Base-by-base conservation (phyloP, 2,797 vertebrate species). In the Spheniscus humboldti region DNA sequence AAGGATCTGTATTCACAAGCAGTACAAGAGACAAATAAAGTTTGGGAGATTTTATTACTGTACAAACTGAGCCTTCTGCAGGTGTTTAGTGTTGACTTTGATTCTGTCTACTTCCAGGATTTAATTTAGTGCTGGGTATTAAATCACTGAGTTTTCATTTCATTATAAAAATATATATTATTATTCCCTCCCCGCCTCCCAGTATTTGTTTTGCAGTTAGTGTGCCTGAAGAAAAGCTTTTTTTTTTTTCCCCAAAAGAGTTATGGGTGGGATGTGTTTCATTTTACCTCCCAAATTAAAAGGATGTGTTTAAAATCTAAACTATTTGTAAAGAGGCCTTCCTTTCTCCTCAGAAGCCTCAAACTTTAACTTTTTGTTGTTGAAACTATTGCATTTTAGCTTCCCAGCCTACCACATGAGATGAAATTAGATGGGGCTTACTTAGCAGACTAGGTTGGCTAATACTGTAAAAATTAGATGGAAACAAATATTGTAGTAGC, bases 141-240 rank as follows among this genome's bases (percentile, higher is more conserved):
- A 62, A 76, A 55, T 47, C 6, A 75, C 0, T 0, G 31, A 62
- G 9, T 76, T 94, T 75, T 82, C 2, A 37, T 76, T 84, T 62
- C 0, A 4, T 50, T 55, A 37, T 15, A 72, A 64, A 79, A n/a
- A 62, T 6, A 2, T 6, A 18, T n/a, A 13, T 39, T 18, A 11
- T 28, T 17, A 17, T 37, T 47, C 22, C 11, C 11, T 43, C 28
- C 17, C 11, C 2, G 1, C 3, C 8, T 13, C 3, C 4, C 1
- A 2, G 4, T 39, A 43, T 86, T 72, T 86, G 25, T 43, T 78
- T 84, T 57, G 11, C 45, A 39, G 33, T 48, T 56, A 27, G 4
- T 67, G 28, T 75, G 57, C 24, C 39, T 71, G 59, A 76, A 82
- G 13, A 11, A 48, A 52, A 89, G 24, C 16, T 7, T 25, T 59